phyloP scores from a whole-genome alignment of 1,140 invertebrate genomes.

The Brachionus angularis region DNA sequence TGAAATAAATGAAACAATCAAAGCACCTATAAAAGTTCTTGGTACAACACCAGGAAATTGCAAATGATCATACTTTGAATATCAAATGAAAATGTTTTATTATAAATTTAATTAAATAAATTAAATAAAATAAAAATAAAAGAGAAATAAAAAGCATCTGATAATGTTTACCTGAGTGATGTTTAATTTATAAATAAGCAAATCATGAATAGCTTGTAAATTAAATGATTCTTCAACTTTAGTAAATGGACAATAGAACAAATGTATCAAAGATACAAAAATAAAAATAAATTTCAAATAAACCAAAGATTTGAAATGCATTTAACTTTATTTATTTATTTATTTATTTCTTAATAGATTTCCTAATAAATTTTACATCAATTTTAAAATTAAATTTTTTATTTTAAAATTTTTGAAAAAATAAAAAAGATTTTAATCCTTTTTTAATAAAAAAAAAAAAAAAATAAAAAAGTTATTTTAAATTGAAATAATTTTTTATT shows the following conservation, averaged over 20 bases:
- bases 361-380: no score
- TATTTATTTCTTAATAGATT: no score
- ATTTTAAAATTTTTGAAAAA: no score
- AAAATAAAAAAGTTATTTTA: no score
- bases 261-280: neutral
- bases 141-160: no score
- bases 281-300: neutral
- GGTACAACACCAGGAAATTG: conserved; percentile 98
- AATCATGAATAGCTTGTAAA: conserved; percentile 90
- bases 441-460: no score
- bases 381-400: no score
- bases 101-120: neutral
- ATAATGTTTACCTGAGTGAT: conserved; percentile 76
- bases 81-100: no score
- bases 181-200: conserved; percentile 79
- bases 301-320: no score
- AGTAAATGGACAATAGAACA: conserved; percentile 83
- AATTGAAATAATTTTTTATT: no score
- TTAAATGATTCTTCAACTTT: conserved; percentile 99
- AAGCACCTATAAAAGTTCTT: conserved; percentile 85
- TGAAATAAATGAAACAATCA: conserved; percentile 75
- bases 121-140: neutral
- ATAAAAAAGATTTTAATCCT: neutral
- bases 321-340: no score
- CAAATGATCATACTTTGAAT: conserved; percentile 96